These are phyloP conservation scores for Trichechus manatus DNA, from an alignment of 2,113 vertebrate genomes.

Conservation along the genomic window DNA sequence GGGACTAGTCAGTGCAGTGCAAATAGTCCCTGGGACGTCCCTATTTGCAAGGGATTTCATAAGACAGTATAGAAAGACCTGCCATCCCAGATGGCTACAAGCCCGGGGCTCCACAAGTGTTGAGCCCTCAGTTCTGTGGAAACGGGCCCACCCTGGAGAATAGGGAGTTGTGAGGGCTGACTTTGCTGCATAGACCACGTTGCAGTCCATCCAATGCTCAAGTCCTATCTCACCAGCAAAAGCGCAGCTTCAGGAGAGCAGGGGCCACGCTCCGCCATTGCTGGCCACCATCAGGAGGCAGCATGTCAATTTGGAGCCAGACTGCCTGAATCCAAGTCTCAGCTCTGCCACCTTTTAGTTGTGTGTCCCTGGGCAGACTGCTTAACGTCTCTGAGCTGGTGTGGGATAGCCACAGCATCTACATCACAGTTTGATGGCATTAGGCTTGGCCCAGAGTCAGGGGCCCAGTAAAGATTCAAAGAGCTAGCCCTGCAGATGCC, in stretches of 20 bases:
- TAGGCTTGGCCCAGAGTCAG: background rate
- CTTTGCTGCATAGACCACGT: background rate
- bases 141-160: background rate
- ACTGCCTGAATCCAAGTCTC: background rate
- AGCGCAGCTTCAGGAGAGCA: background rate
- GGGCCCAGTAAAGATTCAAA: background rate
- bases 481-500: fast-evolving
- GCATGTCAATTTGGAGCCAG: background rate
- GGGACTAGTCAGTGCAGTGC: background rate
- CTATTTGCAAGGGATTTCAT: background rate
- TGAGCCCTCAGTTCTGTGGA: background rate
- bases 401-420: background rate
- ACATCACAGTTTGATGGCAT: background rate
- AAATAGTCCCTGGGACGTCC: background rate
- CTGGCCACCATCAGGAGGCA: background rate
- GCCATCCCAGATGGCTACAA: too few relatives aligned
- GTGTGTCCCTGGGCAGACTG: background rate
- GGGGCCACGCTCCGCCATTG: background rate
- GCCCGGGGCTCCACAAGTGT: background rate
- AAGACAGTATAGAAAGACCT: background rate
- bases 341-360: too few relatives aligned
- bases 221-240: background rate
- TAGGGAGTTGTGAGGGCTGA: background rate
- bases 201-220: background rate
- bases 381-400: background rate